Evolutionary conservation across 2,113 vertebrate genomes (phyloP), one percentile per base, ranked within the genome.

Genomic region (Dasyurus viverrinus): DNA sequence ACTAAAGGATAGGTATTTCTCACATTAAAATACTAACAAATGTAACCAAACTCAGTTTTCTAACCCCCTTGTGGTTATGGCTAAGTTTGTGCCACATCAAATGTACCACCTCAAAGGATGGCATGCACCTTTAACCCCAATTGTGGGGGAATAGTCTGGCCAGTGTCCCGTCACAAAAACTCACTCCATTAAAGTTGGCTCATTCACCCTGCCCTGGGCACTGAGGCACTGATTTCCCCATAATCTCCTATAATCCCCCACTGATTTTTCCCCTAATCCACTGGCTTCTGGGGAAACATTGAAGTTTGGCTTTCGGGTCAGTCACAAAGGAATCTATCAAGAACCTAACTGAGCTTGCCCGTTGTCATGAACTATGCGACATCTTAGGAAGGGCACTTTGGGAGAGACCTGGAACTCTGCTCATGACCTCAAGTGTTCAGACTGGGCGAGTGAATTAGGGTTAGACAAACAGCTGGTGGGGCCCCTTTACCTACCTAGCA

Each of bases 251-350:
- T 48, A 8, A 48, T 48, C 7, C 48, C 48, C 0, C 48, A 84
- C 68, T 84, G 2, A 42, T 23, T 84, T 19, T 16, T 23, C 19
- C 68, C n/a, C 42, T 3, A 90, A 48, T 48, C 1, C 48, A 11
- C 2, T 47, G 46, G 89, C 25, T 3, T 96, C 54, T 89, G 89
- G 54, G 91, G 93, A 90, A 95, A 92, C 93, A 96, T 96, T 93
- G 94, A 19, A 96, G 96, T 97, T 97, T 96, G 97, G 96, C 97
- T 97, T 97, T 97, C 97, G 92, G 95, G 95, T 95, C 6, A 2
- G 36, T 84, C 68, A 97, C 96, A 93, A 95, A 93, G 93, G 54
- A 53, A 90, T 95, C 97, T 96, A 95, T 93, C 92, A 94, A 94
- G 92, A 89, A 53, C 93, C 30, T 22, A 48, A 8, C 42, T 27